Base-by-base conservation (phyloP, 1,140 invertebrate species). In the Drosophila oshimai region DNA sequence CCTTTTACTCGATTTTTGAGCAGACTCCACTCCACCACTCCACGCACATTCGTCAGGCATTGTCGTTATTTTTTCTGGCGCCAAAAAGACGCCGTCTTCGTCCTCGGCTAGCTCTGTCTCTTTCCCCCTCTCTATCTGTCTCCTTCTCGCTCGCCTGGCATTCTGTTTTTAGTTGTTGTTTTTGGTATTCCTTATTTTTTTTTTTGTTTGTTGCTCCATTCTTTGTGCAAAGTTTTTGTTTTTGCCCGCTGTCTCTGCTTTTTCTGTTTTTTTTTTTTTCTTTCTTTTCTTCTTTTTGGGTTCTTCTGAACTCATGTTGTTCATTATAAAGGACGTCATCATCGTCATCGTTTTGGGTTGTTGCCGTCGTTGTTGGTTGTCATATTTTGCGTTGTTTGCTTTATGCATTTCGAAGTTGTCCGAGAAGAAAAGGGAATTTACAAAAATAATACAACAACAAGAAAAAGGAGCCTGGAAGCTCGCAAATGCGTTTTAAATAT, bases 31-130 rank as follows among this genome's bases (percentile, higher is more conserved):
- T 45, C 42, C 42, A 24, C 24, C 37, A 31, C 22, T 10, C 33
- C 60, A 65, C 71, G 80, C 74, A 73, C 62, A 88, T 81, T 81
- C 83, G 65, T 81, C 84, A 83, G 77, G 84, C 78, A 88, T 89
- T 89, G 84, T 89, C 73, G 86, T 89, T 89, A 89, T 86, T 89
- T 89, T 89, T 89, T 89, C 79, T 89, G 86, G 86, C 86, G 86
- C 86, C 86, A 89, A 86, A 89, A 89, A 86, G 86, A 89, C 86
- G 86, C 81, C 81, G 81, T 83, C 65, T 74, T 76, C 49, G 77
- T 61, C 55, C 57, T 53, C 26, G 46, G 46, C 41, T 65, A 26
- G 37, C 51, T 31, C 17, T 17, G 26, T 36, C 68, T 41, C 47
- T 24, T 46, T 47, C 54, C 3, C 18, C 22, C n/a, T 22, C 54